Evolutionary conservation across 2,888 invertebrate species (phyloP), one percentile per base, ranked within the genome.

Genomic region (Cryptocheilus praepositus): DNA sequence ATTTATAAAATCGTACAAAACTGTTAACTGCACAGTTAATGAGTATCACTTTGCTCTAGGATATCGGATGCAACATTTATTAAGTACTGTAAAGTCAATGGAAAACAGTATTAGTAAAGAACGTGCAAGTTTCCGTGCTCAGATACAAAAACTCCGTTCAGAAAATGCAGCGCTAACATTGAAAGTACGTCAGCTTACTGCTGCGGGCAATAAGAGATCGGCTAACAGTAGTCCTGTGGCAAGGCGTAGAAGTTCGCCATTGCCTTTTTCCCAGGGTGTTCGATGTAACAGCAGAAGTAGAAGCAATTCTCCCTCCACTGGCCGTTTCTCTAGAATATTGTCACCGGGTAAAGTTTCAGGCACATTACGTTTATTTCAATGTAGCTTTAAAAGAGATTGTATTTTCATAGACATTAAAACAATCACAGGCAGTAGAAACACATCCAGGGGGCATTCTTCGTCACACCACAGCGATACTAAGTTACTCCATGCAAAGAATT

Each of bases 51-150:
- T 49, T 62, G 16, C 62, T 67, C 44, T 61, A 85, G 85, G 81
- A 44, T 81, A 77, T 70, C 76, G 73, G 49, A 68, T 77, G 16
- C 77, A 67, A 54, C 77, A 76, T 16, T 74, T 90, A 67, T 85
- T 89, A 68, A 85, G 81, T 66, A 89, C 89, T 0, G 86, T 90
- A 36, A 86, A 84, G 64, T 86, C 87, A 18, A 79, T 90, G 59
- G 90, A 90, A 74, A 88, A 83, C 70, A 89, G 86, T 44, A 89
- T 90, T 0, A 73, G 85, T 0, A 85, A 83, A 46, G 90, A 90
- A 72, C 82, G 90, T 22, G 81, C 81, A 19, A 86, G 87, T n/a
- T 90, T 90, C 79, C 87, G 88, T 54, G 81, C 85, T 51, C 81
- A 89, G 68, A 86, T 90, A 15, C 86, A 89, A 68, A 89, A 89